Percentiles rank a stretch among this genome's conserved stretches.
Conservation (phyloP, 2,113 vertebrate genomes). For the Colinus virginianus region DNA sequence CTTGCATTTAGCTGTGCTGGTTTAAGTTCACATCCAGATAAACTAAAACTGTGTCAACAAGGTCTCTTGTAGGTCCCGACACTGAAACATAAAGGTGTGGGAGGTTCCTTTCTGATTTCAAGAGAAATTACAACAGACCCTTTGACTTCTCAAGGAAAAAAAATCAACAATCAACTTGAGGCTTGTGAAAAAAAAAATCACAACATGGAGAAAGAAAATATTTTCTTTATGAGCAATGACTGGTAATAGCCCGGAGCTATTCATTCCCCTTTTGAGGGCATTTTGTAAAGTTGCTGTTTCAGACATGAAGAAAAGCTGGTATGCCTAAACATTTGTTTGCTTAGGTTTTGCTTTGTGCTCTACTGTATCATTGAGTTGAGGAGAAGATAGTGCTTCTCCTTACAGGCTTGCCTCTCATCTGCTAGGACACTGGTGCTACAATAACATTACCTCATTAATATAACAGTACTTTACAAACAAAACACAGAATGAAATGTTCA, state of each 20-base stretch:
- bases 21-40: not conserved
- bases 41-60: not conserved
- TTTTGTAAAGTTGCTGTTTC: not conserved
- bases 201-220: not conserved
- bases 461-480: conserved; percentile 24
- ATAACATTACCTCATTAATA: conserved; percentile 52
- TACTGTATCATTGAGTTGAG: not conserved
- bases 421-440: conserved; percentile 21
- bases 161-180: not conserved
- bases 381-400: not conserved
- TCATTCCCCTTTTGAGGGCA: not conserved
- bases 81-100: not conserved
- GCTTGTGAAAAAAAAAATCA: not conserved
- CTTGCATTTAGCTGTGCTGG: not conserved
- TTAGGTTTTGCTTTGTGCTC: not conserved
- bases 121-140: not conserved
- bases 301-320: not conserved
- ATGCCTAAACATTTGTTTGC: not conserved
- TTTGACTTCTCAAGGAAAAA: not conserved
- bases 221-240: not conserved
- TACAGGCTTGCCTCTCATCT: not conserved
- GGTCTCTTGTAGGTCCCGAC: not conserved
- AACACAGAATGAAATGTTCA: not conserved
- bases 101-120: not conserved
- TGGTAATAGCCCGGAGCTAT: not conserved